Conservation (phyloP, 2,888 invertebrate species). For the Boloria euphrosyne region DNA sequence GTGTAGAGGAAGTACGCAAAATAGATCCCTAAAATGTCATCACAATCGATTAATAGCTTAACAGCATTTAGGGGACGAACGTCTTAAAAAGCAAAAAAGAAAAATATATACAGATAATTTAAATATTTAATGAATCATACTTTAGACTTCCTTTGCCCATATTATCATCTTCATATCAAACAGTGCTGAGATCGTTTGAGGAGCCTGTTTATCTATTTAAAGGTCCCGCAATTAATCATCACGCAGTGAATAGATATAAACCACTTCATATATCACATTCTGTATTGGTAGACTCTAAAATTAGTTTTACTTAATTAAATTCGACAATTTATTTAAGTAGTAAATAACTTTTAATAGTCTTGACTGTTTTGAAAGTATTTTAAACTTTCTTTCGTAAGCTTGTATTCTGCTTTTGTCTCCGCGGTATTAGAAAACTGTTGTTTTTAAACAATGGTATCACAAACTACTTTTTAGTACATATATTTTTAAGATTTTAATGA, state of each 20-base stretch:
- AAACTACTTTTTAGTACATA: too few species aligned
- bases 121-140: constrained; percentile 3
- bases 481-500: too few species aligned
- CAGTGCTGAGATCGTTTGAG: background rate
- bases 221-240: constrained; percentile 28
- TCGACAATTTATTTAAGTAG: background rate
- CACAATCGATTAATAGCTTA: too few species aligned
- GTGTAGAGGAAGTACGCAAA: too few species aligned
- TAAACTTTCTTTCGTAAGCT: constrained; percentile 5
- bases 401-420: constrained; percentile 5
- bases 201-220: constrained; percentile 28
- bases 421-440: too few species aligned
- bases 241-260: background rate
- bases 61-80: too few species aligned
- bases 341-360: background rate
- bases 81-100: too few species aligned
- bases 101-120: too few species aligned
- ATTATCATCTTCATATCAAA: constrained; percentile 2
- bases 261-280: constrained; percentile 8
- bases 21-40: too few species aligned
- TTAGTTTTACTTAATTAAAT: constrained; percentile 7
- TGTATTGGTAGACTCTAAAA: background rate
- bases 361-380: background rate
- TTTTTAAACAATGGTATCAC: too few species aligned
- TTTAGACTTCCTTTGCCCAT: constrained; percentile 4